These are phyloP conservation scores for Polydrusus cervinus DNA, from an alignment of 2,888 invertebrate genomes.

Conservation along the genomic window DNA sequence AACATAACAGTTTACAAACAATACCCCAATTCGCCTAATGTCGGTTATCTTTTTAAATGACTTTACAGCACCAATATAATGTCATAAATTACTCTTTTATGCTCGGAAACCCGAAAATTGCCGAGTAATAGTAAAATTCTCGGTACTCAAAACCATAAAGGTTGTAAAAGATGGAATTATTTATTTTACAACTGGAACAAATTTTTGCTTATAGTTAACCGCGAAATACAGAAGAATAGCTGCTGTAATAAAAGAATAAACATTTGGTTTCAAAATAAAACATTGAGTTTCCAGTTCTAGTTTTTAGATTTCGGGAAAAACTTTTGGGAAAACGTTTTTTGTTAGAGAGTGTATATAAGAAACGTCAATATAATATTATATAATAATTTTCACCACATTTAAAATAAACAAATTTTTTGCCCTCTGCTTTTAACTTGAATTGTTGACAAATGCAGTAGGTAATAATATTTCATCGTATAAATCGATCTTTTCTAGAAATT, in stretches of 20 bases:
- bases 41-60: conserved; percentile 23
- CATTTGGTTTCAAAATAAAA: conserved; percentile 3
- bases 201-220: conserved; percentile 35
- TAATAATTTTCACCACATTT: too few relatives aligned
- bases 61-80: conserved; percentile 15
- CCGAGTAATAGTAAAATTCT: conserved; percentile 5
- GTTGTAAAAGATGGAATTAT: conserved; percentile 38
- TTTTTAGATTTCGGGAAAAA: too few relatives aligned
- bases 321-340: too few relatives aligned
- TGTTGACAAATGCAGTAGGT: too few relatives aligned
- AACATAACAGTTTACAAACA: conserved; percentile 19
- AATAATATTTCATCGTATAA: too few relatives aligned
- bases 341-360: too few relatives aligned
- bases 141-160: conserved; percentile 20
- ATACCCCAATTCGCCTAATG: conserved; percentile 14
- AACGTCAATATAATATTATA: too few relatives aligned
- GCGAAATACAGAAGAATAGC: conserved; percentile 22
- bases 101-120: conserved; percentile 7
- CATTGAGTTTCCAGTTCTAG: conserved; percentile 1
- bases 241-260: conserved; percentile 34
- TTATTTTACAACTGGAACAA: conserved; percentile 42
- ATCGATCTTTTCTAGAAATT: too few relatives aligned
- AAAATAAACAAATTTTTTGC: too few relatives aligned
- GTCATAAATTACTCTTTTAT: conserved; percentile 12
- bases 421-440: too few relatives aligned